Conservation (phyloP, 2,113 vertebrate species). For the Thermophis baileyi region DNA sequence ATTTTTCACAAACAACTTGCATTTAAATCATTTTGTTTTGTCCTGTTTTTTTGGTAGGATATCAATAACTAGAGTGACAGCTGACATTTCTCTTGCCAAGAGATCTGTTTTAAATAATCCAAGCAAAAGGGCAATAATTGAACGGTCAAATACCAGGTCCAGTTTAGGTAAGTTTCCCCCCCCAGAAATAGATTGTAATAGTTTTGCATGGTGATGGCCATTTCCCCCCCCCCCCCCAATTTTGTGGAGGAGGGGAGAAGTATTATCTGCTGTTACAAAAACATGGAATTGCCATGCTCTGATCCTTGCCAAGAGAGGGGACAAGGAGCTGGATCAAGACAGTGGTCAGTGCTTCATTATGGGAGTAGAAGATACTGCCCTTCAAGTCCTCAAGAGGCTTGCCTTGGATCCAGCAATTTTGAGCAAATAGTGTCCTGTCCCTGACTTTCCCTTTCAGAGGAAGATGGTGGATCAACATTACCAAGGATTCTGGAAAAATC, state of each 20-base stretch:
- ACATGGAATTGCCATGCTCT: not conserved
- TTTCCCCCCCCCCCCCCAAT: not conserved
- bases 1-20: slow-evolving; percentile 16
- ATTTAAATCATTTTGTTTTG: slow-evolving; percentile 29
- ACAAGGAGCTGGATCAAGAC: not conserved
- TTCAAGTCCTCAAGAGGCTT: not conserved
- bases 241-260: not conserved
- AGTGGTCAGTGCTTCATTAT: not conserved
- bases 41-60: slow-evolving; percentile 78
- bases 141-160: slow-evolving; percentile 94
- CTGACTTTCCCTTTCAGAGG: not conserved
- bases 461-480: not conserved
- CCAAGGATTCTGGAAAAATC: not conserved
- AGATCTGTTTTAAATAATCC: slow-evolving; percentile 98
- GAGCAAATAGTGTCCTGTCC: not conserved
- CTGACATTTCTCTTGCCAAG: slow-evolving; percentile 98
- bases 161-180: slow-evolving; percentile 82
- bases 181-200: fast-evolving
- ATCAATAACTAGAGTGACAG: slow-evolving; percentile 97
- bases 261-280: not conserved
- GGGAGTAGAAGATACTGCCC: not conserved
- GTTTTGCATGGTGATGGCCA: not conserved
- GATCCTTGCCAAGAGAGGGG: not conserved
- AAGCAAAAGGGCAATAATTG: slow-evolving; percentile 97
- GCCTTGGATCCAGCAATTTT: not conserved